Conservation (phyloP, 2,113 vertebrate genomes). For the Podocnemis expansa region DNA sequence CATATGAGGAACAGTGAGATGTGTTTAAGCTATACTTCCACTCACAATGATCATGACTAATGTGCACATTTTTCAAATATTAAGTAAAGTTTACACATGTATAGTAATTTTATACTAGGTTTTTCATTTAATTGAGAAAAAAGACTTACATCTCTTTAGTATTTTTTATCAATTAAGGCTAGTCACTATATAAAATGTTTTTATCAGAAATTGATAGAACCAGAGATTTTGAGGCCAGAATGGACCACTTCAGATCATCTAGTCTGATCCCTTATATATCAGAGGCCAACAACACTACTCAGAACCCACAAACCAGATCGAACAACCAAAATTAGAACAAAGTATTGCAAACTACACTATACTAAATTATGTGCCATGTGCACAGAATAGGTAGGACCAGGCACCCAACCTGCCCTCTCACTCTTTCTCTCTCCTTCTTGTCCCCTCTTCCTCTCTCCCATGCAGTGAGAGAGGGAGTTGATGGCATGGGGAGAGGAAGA, state of each 20-base stretch:
- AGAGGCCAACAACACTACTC: background rate
- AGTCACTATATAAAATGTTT: background rate
- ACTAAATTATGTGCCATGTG: background rate
- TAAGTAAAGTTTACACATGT: background rate
- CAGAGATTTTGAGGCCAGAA: background rate
- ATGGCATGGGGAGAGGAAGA: background rate
- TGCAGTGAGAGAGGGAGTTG: background rate
- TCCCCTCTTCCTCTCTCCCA: background rate
- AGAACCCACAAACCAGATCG: background rate
- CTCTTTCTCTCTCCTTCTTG: background rate
- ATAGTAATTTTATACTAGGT: background rate
- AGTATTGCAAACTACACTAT: background rate
- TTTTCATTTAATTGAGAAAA: background rate
- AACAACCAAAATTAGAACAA: background rate
- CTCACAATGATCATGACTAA: background rate
- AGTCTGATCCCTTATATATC: background rate
- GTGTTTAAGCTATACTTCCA: background rate
- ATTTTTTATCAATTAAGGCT: background rate
- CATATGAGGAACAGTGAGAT: background rate
- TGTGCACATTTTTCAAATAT: background rate
- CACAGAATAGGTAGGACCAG: background rate
- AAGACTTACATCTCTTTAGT: background rate
- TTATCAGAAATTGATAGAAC: background rate
- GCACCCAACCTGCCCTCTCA: background rate
- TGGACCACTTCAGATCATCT: background rate